These are phyloP conservation scores for Clarias laeviceps DNA, from an alignment of 2,797 vertebrate species.

Conservation along the genomic window DNA sequence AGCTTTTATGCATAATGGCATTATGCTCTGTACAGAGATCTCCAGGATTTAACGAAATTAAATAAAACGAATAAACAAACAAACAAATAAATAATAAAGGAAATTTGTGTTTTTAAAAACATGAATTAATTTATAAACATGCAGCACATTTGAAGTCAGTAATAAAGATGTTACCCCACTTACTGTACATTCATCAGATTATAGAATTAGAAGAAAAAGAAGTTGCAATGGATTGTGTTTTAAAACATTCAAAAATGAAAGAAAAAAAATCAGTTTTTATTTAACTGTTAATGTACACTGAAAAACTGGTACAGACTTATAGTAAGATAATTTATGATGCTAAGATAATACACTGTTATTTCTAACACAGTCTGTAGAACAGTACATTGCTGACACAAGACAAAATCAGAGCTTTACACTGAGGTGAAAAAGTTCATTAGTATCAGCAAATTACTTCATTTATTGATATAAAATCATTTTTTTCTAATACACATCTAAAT, in stretches of 20 bases:
- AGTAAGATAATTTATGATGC: not conserved
- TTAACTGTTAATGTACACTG: slow-evolving; percentile 4
- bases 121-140: slow-evolving; percentile 28
- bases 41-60: not conserved
- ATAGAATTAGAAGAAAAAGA: slow-evolving; percentile 25
- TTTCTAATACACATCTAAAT: not conserved
- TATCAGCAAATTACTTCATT: slow-evolving; percentile 17
- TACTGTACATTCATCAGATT: slow-evolving; percentile 31
- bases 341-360: slow-evolving; percentile 33
- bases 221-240: not conserved
- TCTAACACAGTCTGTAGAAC: slow-evolving; percentile 23
- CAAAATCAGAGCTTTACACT: slow-evolving; percentile 22
- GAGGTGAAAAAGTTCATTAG: slow-evolving; percentile 7
- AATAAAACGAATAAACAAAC: not conserved
- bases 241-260: slow-evolving; percentile 3
- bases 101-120: not conserved
- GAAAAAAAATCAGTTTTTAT: not conserved
- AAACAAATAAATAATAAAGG: slow-evolving; percentile 8
- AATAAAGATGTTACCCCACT: slow-evolving; percentile 28
- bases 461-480: not conserved
- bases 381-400: slow-evolving; percentile 17
- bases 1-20: slow-evolving; percentile 15
- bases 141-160: slow-evolving; percentile 26
- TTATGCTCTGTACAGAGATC: slow-evolving; percentile 7
- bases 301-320: slow-evolving; percentile 1